Evolutionary conservation across 2,888 invertebrate species (phyloP).

Genomic region (Phyllotreta striolata): DNA sequence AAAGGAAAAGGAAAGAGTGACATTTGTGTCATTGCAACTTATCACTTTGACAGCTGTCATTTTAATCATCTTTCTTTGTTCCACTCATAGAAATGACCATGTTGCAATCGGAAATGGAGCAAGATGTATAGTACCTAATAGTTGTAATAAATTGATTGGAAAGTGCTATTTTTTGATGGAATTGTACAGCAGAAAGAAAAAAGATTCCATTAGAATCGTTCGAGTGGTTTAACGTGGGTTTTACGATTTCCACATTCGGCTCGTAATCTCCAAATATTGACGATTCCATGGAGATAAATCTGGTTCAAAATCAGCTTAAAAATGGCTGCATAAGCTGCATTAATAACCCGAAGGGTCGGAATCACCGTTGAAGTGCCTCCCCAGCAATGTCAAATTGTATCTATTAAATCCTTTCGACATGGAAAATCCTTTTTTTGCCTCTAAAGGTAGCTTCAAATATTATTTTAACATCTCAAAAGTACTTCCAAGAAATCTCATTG

Average conservation of each 20-base stretch:
- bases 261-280: constrained; percentile 15
- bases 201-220: neutral
- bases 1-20: too few species aligned
- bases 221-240: neutral
- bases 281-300: constrained; percentile 15
- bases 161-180: too few species aligned
- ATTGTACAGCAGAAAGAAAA: neutral
- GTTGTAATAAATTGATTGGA: too few species aligned
- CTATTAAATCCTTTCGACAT: constrained; percentile 7
- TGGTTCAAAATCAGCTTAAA: constrained; percentile 4
- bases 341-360: constrained; percentile 8
- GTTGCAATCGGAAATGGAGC: too few species aligned
- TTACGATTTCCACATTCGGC: constrained; percentile 4
- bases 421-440: constrained; percentile 2
- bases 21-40: too few species aligned
- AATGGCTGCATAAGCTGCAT: neutral
- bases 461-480: too few species aligned
- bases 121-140: too few species aligned
- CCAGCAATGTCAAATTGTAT: constrained; percentile 11
- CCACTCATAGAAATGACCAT: too few species aligned
- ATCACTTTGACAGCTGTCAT: too few species aligned
- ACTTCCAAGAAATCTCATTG: too few species aligned
- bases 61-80: too few species aligned
- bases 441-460: too few species aligned
- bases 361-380: neutral